Conservation (phyloP, 2,113 vertebrate genomes). For the Montifringilla adamsi region DNA sequence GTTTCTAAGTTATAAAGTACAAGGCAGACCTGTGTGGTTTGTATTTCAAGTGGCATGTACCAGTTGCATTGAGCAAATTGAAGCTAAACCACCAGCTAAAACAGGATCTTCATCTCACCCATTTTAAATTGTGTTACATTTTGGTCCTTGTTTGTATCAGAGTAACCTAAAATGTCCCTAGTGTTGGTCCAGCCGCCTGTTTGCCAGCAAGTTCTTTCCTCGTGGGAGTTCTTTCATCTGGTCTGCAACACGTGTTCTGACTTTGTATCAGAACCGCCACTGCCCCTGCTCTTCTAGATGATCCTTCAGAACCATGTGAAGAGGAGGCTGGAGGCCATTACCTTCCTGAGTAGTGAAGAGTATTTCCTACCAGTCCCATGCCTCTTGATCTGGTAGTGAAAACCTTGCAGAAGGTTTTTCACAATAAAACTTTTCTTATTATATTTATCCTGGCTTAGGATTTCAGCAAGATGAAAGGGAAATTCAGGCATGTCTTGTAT, state of each 20-base stretch:
- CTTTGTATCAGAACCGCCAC: neutral
- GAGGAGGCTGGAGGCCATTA: neutral
- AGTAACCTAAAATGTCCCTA: neutral
- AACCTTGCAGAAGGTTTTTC: neutral
- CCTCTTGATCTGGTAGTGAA: neutral
- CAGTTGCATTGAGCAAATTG: neutral
- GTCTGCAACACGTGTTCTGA: accelerated
- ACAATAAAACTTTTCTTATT: neutral
- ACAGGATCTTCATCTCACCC: neutral
- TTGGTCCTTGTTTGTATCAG: neutral
- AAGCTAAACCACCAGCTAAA: neutral
- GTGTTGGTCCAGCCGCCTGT: neutral
- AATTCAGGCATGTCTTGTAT: neutral
- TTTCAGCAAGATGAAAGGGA: neutral
- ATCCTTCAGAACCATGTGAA: neutral
- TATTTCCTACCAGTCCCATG: neutral
- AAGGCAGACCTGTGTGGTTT: neutral
- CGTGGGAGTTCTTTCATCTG: neutral
- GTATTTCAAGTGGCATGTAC: neutral
- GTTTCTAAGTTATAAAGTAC: neutral
- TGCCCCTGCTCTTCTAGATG: neutral
- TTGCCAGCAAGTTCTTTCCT: neutral
- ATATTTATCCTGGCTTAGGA: neutral
- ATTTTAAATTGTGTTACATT: neutral
- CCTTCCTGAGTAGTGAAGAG: neutral